Base-by-base conservation (phyloP, 2,113 vertebrate species). In the Stictonetta naevosa region DNA sequence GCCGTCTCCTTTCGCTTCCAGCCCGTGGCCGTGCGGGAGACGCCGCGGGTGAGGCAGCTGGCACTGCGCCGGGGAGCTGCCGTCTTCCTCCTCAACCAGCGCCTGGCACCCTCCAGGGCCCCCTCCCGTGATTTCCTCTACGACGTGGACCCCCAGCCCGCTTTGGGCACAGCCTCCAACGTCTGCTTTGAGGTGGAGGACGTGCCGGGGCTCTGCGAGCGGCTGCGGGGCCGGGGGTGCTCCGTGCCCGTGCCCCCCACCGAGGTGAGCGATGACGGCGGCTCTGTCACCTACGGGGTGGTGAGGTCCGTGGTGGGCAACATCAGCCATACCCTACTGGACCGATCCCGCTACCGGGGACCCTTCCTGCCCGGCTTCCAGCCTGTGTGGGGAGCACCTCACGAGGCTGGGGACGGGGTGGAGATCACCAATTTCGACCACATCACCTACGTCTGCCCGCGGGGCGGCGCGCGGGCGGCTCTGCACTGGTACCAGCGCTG, bases 161-260 rank as follows among this genome's bases (percentile, higher is more conserved):
- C 97, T 3, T 95, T 99, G 85, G 98, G 99, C 59, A 99, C 98
- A 0, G 99, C 98, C 28, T 98, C 98, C 83, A 99, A 99, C 3
- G 90, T 99, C 94, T 99, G 99, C 86, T 99, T 99, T 6, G 99
- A 99, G 78, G 99, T 99, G 84, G 97, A 98, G 1, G 97, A 99
- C 3, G 98, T 98, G 23, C 96, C 94, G 0, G 96, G 92, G 36
- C 97, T 98, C 53, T 98, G 98, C 94, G 78, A 53, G 29, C 93
- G 13, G 31, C 97, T 99, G 23, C 95, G 92, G 19, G 85, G 94
- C 1, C 88, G 50, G 59, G 99, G 99, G 29, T 99, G 99, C 94
- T 62, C 73, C 23, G 86, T 99, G 68, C 95, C 97, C 2, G 98
- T 99, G 21, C 98, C 98, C 3, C 99, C 99, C 4, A 98, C 98